Conservation (phyloP, 2,113 vertebrate genomes). For the Tragulus kanchil region DNA sequence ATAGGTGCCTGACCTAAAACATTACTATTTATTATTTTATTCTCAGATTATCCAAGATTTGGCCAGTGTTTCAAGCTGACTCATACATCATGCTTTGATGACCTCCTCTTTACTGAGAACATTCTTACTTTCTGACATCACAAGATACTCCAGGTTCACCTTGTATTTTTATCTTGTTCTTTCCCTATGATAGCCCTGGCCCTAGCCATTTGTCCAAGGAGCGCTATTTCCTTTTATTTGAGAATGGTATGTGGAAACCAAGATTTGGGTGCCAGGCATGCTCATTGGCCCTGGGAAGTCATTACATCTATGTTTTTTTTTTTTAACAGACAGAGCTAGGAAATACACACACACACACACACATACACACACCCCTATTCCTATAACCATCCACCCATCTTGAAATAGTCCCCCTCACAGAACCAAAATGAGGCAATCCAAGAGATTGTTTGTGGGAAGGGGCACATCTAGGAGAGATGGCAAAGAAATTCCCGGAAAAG, state of each 20-base stretch:
- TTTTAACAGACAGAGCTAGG: neutral
- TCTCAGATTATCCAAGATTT: neutral
- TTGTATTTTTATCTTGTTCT: neutral
- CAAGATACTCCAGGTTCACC: neutral
- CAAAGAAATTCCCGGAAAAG: neutral
- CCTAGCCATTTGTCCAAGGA: neutral
- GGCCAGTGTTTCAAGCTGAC: neutral
- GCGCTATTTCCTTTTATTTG: neutral
- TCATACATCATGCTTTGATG: neutral
- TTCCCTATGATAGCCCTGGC: neutral
- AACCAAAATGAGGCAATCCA: neutral
- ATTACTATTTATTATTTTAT: neutral
- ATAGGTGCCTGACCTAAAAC: neutral
- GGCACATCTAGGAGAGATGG: neutral
- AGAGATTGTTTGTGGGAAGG: neutral
- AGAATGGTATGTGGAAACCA: neutral
- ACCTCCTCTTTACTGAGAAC: neutral
- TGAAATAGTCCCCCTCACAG: neutral
- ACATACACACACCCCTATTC: neutral
- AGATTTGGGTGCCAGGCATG: neutral
- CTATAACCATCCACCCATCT: neutral
- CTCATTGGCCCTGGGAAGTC: neutral
- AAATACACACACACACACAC: neutral
- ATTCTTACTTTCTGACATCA: neutral
- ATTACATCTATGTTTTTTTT: neutral